Conservation (phyloP, 2,888 invertebrate species). For the Xanthia icteritia region DNA sequence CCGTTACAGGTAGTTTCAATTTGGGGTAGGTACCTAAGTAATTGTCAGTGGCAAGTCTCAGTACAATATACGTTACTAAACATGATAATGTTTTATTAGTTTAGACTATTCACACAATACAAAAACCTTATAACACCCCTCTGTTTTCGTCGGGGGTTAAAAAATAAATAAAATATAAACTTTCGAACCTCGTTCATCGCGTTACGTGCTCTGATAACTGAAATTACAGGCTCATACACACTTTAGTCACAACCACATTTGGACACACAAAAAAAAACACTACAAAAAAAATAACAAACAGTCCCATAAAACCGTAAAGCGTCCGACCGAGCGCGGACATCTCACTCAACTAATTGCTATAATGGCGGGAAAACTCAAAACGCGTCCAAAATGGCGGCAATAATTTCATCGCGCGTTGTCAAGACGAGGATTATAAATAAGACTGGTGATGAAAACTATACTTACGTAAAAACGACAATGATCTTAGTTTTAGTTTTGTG, state of each 20-base stretch:
- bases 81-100: too few species aligned
- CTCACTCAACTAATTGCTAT: conserved; percentile 90
- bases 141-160: too few species aligned
- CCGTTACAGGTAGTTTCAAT: too few species aligned
- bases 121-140: too few species aligned
- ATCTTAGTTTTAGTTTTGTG: conserved; percentile 83
- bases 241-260: conserved; percentile 59
- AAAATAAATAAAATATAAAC: too few species aligned
- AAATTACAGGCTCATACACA: conserved; percentile 25
- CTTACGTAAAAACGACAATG: conserved; percentile 86
- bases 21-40: too few species aligned
- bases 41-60: not conserved
- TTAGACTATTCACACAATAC: too few species aligned
- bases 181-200: too few species aligned
- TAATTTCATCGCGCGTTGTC: conserved; percentile 86
- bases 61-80: too few species aligned
- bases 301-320: conserved; percentile 81
- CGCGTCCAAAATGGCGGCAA: conserved; percentile 83
- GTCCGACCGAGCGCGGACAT: conserved; percentile 86
- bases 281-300: conserved; percentile 75
- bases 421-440: conserved; percentile 87
- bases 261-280: conserved; percentile 60
- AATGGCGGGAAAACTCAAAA: conserved; percentile 87
- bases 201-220: not conserved
- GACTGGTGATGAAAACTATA: conserved; percentile 87